These are phyloP conservation scores for Hemistola chrysoprasaria DNA, from an alignment of 2,888 invertebrate genomes.

Conservation along the genomic window DNA sequence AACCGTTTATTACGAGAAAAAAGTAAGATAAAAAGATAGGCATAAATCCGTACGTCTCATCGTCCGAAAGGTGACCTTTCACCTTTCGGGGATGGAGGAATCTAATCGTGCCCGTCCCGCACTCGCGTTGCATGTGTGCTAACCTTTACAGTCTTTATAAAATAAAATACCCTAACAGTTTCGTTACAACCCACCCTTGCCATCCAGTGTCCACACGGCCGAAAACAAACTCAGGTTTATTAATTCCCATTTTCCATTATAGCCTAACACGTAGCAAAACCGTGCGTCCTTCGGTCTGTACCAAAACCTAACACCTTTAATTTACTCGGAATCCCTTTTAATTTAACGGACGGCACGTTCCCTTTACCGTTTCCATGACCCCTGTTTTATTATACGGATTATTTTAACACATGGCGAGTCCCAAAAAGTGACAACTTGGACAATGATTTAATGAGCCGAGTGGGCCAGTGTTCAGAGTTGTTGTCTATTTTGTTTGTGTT, in stretches of 20 bases:
- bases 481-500: slow-evolving; percentile 11
- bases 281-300: slow-evolving; percentile 33
- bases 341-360: slow-evolving; percentile 62
- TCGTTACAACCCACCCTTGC: slow-evolving; percentile 3
- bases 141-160: too few relatives aligned
- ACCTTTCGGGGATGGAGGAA: too few relatives aligned
- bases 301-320: slow-evolving; percentile 62
- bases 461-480: slow-evolving; percentile 33
- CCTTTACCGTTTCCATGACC: slow-evolving; percentile 39
- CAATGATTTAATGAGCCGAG: slow-evolving; percentile 42
- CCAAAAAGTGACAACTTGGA: slow-evolving; percentile 45
- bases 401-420: slow-evolving; percentile 49
- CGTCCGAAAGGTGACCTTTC: too few relatives aligned
- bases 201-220: slow-evolving; percentile 9
- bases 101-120: too few relatives aligned
- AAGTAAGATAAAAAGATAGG: too few relatives aligned
- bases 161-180: too few relatives aligned
- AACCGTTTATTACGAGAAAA: too few relatives aligned
- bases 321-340: slow-evolving; percentile 64
- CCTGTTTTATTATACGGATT: slow-evolving; percentile 55
- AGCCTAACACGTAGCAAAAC: slow-evolving; percentile 16
- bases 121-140: too few relatives aligned
- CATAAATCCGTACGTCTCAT: too few relatives aligned
- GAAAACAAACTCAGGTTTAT: slow-evolving; percentile 16
- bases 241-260: slow-evolving; percentile 29